A percentile compares a stretch with the other conserved stretches of the same genome.
These are phyloP conservation scores for Bombus huntii DNA, from an alignment of 1,140 invertebrate genomes.

Conservation along the genomic window DNA sequence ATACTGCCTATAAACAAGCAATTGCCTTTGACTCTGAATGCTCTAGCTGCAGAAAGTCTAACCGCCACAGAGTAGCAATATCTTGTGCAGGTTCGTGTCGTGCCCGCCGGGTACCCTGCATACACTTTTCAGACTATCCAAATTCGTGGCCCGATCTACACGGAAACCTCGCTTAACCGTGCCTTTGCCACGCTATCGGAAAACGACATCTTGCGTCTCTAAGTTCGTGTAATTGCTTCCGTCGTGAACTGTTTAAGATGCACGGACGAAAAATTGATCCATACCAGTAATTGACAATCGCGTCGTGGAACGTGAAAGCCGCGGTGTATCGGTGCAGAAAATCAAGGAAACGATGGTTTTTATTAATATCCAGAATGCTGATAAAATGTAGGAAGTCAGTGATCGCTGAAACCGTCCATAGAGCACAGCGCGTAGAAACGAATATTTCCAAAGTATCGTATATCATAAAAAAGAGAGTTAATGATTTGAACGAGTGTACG, in stretches of 20 bases:
- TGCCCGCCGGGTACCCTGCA: conserved; percentile 26
- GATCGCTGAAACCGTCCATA: too few species aligned
- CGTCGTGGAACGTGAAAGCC: neutral
- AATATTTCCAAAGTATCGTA: too few species aligned
- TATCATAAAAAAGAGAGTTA: too few species aligned
- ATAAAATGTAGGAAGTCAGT: too few species aligned
- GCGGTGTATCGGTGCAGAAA: too few species aligned
- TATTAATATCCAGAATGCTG: too few species aligned
- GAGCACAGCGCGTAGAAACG: too few species aligned
- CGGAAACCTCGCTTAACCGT: neutral
- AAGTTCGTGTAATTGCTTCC: neutral
- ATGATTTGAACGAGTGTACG: too few species aligned
- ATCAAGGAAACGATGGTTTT: too few species aligned
- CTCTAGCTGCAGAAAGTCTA: conserved; percentile 54
- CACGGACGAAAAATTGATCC: neutral
- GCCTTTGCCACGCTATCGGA: neutral
- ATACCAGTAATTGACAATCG: too few species aligned
- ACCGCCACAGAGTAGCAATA: conserved; percentile 58
- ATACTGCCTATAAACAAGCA: conserved; percentile 73
- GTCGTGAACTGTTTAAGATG: neutral
- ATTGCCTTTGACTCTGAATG: conserved; percentile 67
- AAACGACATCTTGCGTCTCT: neutral
- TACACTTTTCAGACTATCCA: conserved; percentile 10
- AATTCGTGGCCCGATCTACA: neutral
- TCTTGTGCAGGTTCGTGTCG: conserved; percentile 61